Conservation (phyloP, 2,888 invertebrate genomes). For the Branchinecta sandiegonensis region DNA sequence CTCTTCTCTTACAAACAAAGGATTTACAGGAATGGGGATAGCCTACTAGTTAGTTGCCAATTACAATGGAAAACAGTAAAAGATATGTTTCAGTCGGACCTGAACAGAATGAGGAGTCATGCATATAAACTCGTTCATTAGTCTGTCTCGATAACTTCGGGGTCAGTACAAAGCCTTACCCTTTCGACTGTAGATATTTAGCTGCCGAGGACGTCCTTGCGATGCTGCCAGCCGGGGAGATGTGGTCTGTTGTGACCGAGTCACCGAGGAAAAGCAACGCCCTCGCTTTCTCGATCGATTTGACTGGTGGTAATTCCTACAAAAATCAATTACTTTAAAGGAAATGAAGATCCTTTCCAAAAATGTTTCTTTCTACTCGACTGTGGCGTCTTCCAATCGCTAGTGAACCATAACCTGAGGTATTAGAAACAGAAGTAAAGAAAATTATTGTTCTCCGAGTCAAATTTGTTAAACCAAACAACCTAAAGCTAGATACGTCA, state of each 20-base stretch:
- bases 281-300: slow-evolving; percentile 53
- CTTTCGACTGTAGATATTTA: slow-evolving; percentile 52
- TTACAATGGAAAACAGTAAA: too few relatives aligned
- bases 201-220: slow-evolving; percentile 87
- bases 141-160: slow-evolving; percentile 2
- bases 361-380: background rate
- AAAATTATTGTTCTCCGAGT: too few relatives aligned
- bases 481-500: too few relatives aligned
- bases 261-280: slow-evolving; percentile 79
- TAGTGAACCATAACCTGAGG: too few relatives aligned
- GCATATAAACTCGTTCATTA: too few relatives aligned
- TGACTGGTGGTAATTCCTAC: slow-evolving; percentile 45
- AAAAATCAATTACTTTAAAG: background rate
- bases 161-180: slow-evolving; percentile 40
- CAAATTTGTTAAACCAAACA: too few relatives aligned
- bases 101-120: background rate
- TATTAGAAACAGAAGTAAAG: too few relatives aligned
- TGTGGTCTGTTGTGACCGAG: slow-evolving; percentile 97
- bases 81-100: too few relatives aligned
- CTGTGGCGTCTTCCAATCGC: background rate
- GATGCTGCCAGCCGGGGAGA: slow-evolving; percentile 95
- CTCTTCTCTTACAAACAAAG: too few relatives aligned
- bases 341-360: background rate
- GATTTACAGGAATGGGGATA: too few relatives aligned
- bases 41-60: too few relatives aligned